phyloP scores from a whole-genome alignment of 2,797 vertebrate species.

The Muraenolepis orangiensis region DNA sequence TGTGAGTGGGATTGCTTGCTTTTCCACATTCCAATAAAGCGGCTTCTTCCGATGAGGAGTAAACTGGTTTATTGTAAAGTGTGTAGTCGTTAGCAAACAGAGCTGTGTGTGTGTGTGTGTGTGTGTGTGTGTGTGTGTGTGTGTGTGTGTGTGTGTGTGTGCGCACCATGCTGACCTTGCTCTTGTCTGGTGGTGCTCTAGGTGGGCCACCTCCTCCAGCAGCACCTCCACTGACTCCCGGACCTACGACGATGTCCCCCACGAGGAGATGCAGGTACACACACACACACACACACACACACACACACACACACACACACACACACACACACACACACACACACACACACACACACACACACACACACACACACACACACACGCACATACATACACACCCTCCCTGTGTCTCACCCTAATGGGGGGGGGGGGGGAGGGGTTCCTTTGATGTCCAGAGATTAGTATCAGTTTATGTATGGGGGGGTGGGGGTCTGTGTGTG shows the following conservation, averaged over 20 bases:
- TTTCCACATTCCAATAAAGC: too few relatives aligned
- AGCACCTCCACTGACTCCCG: constrained; percentile 77
- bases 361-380: background rate
- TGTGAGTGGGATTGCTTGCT: constrained; percentile 92
- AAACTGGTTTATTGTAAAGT: too few relatives aligned
- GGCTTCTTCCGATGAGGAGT: too few relatives aligned
- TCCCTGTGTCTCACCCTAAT: background rate
- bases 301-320: constrained; percentile 11
- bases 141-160: background rate
- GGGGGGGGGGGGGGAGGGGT: background rate
- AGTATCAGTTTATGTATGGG: constrained; percentile 7
- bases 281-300: background rate
- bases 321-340: background rate
- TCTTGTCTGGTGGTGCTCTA: constrained; percentile 41
- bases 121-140: constrained; percentile 21
- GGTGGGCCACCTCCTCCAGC: constrained; percentile 83
- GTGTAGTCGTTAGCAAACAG: too few relatives aligned
- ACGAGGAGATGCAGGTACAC: constrained; percentile 83
- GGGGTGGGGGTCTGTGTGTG: constrained; percentile 6
- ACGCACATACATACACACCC: too few relatives aligned
- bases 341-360: constrained; percentile 4
- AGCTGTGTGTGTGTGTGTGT: too few relatives aligned
- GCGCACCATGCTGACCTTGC: constrained; percentile 14
- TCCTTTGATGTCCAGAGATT: constrained; percentile 42
- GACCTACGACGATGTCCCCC: constrained; percentile 91